A percentile compares a stretch with the other conserved stretches of the same genome.
Conservation (phyloP, 2,113 vertebrate species). For the Sceloporus undulatus region DNA sequence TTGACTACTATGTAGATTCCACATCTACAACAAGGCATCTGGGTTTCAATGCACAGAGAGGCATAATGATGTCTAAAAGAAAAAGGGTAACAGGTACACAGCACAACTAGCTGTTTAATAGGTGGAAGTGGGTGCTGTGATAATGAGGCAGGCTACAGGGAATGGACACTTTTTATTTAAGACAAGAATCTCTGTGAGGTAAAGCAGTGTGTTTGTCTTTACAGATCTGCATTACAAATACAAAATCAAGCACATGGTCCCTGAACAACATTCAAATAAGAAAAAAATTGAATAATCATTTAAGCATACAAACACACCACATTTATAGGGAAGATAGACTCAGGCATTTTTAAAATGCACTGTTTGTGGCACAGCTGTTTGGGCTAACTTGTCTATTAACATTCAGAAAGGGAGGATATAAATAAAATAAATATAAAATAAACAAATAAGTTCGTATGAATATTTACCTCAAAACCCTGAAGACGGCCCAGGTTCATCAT, state of each 20-base stretch:
- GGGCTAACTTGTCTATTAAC: too few species aligned
- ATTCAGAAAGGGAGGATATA: too few species aligned
- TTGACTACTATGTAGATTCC: not conserved
- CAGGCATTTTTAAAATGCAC: not conserved
- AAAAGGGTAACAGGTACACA: too few species aligned
- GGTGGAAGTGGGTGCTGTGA: too few species aligned
- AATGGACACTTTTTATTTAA: too few species aligned
- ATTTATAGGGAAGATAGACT: not conserved
- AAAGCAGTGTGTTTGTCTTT: not conserved
- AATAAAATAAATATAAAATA: too few species aligned
- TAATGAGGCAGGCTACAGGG: too few species aligned
- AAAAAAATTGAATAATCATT: not conserved
- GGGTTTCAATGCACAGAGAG: too few species aligned
- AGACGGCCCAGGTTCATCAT: constrained; percentile 99
- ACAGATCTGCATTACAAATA: not conserved
- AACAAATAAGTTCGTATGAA: not conserved
- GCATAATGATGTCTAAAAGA: too few species aligned
- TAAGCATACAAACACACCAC: not conserved
- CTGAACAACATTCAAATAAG: not conserved
- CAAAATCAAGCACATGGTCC: not conserved
- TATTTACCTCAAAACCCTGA: constrained; percentile 94
- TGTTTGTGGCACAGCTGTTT: too few species aligned
- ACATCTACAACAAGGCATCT: too few species aligned
- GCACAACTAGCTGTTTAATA: too few species aligned
- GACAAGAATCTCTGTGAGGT: not conserved